These are phyloP conservation scores for Chamaea fasciata DNA, from an alignment of 2,113 vertebrate species.

Conservation along the genomic window DNA sequence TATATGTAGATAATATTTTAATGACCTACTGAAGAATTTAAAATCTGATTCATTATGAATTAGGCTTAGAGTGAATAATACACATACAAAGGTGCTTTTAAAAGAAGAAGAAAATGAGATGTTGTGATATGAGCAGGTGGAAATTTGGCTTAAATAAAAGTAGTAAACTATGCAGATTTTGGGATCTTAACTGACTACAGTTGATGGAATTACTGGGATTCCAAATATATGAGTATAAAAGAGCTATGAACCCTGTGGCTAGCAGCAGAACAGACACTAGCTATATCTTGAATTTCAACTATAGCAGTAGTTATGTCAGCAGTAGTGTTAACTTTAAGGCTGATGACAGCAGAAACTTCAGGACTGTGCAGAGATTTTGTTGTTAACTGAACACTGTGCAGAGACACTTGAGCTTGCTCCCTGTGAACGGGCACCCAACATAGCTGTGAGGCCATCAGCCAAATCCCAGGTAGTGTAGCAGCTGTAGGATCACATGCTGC, in stretches of 20 bases:
- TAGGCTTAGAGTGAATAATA: not conserved
- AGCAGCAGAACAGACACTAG: not conserved
- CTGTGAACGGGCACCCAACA: fast-evolving
- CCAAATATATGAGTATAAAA: not conserved
- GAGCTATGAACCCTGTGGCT: not conserved
- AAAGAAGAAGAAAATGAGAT: not conserved
- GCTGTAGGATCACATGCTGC: not conserved
- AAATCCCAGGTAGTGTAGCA: not conserved
- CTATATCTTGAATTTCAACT: not conserved
- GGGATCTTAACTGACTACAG: not conserved
- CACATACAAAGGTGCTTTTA: not conserved
- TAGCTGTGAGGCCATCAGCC: not conserved
- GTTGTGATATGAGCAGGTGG: not conserved
- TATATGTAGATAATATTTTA: not conserved
- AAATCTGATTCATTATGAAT: not conserved
- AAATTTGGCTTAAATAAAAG: not conserved
- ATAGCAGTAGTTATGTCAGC: not conserved
- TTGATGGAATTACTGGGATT: not conserved
- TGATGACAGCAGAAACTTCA: not conserved
- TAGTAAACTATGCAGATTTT: not conserved
- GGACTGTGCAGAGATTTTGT: not conserved
- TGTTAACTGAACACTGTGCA: not conserved
- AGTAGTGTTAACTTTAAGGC: not conserved
- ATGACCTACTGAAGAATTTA: not conserved
- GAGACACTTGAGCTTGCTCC: not conserved